These are phyloP conservation scores for Hucho hucho DNA, from an alignment of 2,113 vertebrate species.

Conservation along the genomic window DNA sequence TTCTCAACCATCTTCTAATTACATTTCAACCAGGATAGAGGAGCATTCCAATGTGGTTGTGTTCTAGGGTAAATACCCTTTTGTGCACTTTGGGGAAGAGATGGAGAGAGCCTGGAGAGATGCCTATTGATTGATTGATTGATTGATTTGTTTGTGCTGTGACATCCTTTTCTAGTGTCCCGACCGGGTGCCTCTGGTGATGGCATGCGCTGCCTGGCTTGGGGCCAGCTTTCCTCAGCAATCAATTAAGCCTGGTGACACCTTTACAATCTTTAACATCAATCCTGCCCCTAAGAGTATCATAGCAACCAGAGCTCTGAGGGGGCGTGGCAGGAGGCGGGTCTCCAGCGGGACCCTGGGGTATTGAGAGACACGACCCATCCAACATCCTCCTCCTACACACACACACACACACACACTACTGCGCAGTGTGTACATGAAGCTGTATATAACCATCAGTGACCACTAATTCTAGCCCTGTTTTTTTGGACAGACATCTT, in stretches of 20 bases:
- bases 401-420: not conserved
- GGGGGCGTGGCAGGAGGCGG: conserved; percentile 7
- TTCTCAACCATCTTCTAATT: conserved; percentile 45
- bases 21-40: conserved; percentile 2
- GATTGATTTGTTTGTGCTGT: conserved; percentile 20
- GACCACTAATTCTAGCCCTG: not conserved
- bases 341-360: conserved; percentile 1
- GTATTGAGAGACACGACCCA: conserved; percentile 7
- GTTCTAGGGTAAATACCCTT: conserved; percentile 19
- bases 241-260: conserved; percentile 45
- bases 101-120: not conserved
- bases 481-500: not conserved
- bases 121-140: conserved; percentile 35
- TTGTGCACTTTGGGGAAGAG: not conserved
- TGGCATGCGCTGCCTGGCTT: not conserved
- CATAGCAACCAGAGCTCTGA: conserved; percentile 41
- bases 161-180: conserved; percentile 29
- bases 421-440: not conserved
- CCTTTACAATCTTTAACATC: conserved; percentile 37
- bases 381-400: not conserved
- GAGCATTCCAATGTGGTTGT: not conserved
- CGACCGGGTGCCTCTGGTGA: conserved; percentile 22
- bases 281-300: conserved; percentile 20
- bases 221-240: conserved; percentile 24
- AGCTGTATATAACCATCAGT: not conserved